Percentiles rank a stretch among this genome's conserved stretches.
phyloP scores from a whole-genome alignment of 2,888 invertebrate genomes.

The Phasia obesa region DNA sequence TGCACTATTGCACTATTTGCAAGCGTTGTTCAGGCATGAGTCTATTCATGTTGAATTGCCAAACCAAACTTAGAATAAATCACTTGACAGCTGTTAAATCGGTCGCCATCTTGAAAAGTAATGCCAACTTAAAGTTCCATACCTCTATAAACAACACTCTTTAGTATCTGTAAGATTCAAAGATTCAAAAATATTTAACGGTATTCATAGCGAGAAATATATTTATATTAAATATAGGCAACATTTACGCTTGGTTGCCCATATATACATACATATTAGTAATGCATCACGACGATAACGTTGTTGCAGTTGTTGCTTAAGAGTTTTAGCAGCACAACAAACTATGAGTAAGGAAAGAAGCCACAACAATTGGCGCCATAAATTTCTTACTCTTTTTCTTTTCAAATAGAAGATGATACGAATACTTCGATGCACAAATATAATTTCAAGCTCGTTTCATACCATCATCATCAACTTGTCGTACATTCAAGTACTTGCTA shows the following conservation, averaged over 20 bases:
- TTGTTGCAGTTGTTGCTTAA: slow-evolving; percentile 1
- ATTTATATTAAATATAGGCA: slow-evolving; percentile 21
- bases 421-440: slow-evolving; percentile 17
- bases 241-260: slow-evolving; percentile 43
- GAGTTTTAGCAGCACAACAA: slow-evolving; percentile 5
- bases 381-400: slow-evolving; percentile 39
- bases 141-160: no score
- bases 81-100: no score
- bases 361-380: slow-evolving; percentile 55
- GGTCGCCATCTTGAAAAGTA: no score
- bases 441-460: slow-evolving; percentile 13
- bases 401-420: slow-evolving; percentile 12
- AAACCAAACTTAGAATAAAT: no score
- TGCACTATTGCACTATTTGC: no score
- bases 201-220: slow-evolving; percentile 21
- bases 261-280: slow-evolving; percentile 4
- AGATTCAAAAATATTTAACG: slow-evolving; percentile 38
- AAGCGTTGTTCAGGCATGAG: no score
- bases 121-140: no score
- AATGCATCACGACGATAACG: slow-evolving; percentile 41
- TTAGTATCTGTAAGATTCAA: no score
- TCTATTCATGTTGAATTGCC: no score
- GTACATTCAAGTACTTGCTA: slow-evolving; percentile 26
- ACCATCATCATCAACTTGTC: slow-evolving; percentile 14
- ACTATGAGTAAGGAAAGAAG: slow-evolving; percentile 43